Base-by-base conservation (phyloP, 2,797 vertebrate species). In the Macroramphosus scolopax region DNA sequence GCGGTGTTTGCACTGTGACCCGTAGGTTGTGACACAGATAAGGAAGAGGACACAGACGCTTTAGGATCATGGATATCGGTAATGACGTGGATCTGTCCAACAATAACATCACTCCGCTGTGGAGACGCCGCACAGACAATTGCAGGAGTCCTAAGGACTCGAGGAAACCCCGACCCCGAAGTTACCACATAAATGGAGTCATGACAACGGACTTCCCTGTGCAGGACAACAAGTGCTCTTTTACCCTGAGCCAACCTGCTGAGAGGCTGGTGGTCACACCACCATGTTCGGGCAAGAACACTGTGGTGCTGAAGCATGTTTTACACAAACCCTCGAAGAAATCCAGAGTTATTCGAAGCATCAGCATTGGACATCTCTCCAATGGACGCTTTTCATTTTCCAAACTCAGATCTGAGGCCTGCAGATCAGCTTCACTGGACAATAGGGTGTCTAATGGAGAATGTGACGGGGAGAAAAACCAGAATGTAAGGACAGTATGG, bases 151-250 rank as follows among this genome's bases (percentile, higher is more conserved):
- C 78, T 17, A 77, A 75, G 68, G 68, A 80, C 55, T 44, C 38
- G 1, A 45, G 40, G 37, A 86, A 63, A 32, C 37, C 87, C 0
- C 82, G 93, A 60, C 93, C 95, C 0, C 72, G 87, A 44, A 94
- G 94, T 10, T 94, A 92, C 74, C 93, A 94, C 82, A 84, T 82
- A 15, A 90, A 92, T 8, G 91, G 94, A 8, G 74, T 92, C 43
- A 77, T 77, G 8, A 76, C 82, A 17, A 92, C 91, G 0, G 93
- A 95, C 64, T 92, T 92, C 22, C 91, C 93, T 0, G 76, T 85
- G 70, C 92, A 92, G 61, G 92, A 93, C 54, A 81, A 63, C 26
- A 60, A 29, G 26, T 79, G 84, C 12, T 36, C 69, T 8, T 83
- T 90, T 39, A 74, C 87, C 7, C 40, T 83, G 34, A 83, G 73